Percentiles rank a stretch among this genome's conserved stretches.
Conservation (phyloP, 2,113 vertebrate species). For the Mystacornis crossleyi region DNA sequence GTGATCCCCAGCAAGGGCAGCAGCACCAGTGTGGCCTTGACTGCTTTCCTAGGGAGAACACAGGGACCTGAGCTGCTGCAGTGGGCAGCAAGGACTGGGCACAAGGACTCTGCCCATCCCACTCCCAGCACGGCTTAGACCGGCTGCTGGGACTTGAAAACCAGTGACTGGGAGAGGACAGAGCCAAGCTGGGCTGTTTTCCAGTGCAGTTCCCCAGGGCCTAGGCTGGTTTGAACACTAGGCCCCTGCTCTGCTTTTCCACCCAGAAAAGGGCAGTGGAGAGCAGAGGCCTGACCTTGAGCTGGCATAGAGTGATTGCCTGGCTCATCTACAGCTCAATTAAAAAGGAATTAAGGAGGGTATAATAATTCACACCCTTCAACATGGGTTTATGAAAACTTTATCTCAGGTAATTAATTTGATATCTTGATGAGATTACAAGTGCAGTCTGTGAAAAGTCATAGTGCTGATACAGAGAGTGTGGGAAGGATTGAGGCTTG, state of each 20-base stretch:
- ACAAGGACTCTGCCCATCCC: neutral
- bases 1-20: slow-evolving; percentile 97
- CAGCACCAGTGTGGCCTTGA: slow-evolving; percentile 95
- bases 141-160: neutral
- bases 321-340: neutral
- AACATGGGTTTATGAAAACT: neutral
- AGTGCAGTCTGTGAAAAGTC: neutral
- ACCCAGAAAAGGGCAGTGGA: neutral
- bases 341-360: slow-evolving; percentile 16
- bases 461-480: neutral
- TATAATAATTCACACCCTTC: slow-evolving; percentile 20
- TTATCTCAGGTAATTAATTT: slow-evolving; percentile 31
- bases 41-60: slow-evolving; percentile 86
- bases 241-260: neutral
- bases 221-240: neutral
- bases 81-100: neutral
- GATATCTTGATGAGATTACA: neutral
- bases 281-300: neutral
- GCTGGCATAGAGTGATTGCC: neutral
- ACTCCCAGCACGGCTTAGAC: neutral
- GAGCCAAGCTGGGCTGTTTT: neutral
- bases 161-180: rapidly evolving
- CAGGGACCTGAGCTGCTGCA: neutral
- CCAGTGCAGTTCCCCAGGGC: neutral
- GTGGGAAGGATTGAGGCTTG: neutral